Base-by-base conservation (phyloP, 2,888 invertebrate genomes). In the Gerris lacustris region DNA sequence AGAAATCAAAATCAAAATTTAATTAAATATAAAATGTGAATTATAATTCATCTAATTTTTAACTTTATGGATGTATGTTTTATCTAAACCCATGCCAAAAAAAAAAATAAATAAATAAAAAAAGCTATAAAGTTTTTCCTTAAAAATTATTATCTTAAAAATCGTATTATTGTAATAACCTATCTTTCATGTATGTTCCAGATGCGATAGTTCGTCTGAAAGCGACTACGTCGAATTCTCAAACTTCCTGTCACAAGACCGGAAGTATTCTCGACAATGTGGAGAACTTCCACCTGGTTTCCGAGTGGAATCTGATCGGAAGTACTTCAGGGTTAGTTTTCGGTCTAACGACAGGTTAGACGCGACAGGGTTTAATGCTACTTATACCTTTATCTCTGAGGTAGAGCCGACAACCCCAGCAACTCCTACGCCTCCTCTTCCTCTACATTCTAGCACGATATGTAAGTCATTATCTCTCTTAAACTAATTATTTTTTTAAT, bases 201-300 rank as follows among this genome's bases (percentile, higher is more conserved):
- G 96, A 75, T 98, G 97, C 80, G 92, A 92, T 78, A 90, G 91
- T 72, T 86, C 88, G 67, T 91, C 95, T 4, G 92, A 94, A 66
- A 96, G 96, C 79, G 98, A 98, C 82, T 96, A 91, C 81, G 92
- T 98, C 69, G 94, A 96, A 80, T 95, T 98, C 82, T 96, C 96
- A 67, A 98, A 97, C 83, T 94, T 90, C 80, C 87, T 92, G 85
- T 88, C 91, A 74, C 87, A 89, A 76, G 97, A 98, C 82, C 86
- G 92, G 78, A 94, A 94, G 80, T 93, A 91, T 81, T 86, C 89
- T 67, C 86, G 93, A 78, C 90, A 92, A 80, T 98, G 97, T 80
- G 96, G 96, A 6, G 88, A 89, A 77, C 84, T 88, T 80, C 89
- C 90, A 77, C 89, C 90, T 77, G 31, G 31, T 9, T 91, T 92